phyloP scores from a whole-genome alignment of 1,140 invertebrate genomes.

The Dryas iulia region DNA sequence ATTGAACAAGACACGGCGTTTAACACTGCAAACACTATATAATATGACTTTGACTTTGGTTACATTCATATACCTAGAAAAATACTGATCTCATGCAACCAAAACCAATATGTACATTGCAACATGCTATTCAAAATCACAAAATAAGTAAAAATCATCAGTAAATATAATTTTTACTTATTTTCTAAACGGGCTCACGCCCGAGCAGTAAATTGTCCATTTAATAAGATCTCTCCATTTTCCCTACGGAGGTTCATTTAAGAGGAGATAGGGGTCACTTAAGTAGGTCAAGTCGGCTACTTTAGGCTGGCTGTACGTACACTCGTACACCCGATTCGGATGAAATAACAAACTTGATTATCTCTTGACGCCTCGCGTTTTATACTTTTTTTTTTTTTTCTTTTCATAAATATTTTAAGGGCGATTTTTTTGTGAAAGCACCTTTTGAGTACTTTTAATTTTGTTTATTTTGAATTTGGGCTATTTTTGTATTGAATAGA shows the following conservation, averaged over 20 bases:
- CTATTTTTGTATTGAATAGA: neutral
- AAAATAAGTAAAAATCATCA: too few species aligned
- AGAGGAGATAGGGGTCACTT: neutral
- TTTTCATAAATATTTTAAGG: constrained; percentile 4
- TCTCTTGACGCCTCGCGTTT: neutral
- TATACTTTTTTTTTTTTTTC: neutral
- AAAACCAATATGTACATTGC: too few species aligned
- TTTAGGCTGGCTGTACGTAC: neutral
- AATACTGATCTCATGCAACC: too few species aligned
- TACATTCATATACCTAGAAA: too few species aligned
- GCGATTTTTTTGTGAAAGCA: neutral
- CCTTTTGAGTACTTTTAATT: neutral
- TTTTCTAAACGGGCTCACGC: neutral
- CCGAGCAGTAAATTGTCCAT: neutral
- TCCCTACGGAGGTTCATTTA: neutral
- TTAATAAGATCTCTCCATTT: constrained; percentile 1
- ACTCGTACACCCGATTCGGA: neutral
- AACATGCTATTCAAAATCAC: too few species aligned
- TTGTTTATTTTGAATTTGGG: neutral
- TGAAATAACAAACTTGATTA: constrained; percentile 4
- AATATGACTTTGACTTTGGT: too few species aligned
- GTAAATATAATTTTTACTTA: too few species aligned
- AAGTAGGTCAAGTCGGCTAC: constrained; percentile 1
- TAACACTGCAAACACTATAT: too few species aligned
- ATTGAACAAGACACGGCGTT: too few species aligned